These are phyloP conservation scores for Cyprinodon diabolis DNA, from an alignment of 2,797 vertebrate genomes.

Conservation along the genomic window DNA sequence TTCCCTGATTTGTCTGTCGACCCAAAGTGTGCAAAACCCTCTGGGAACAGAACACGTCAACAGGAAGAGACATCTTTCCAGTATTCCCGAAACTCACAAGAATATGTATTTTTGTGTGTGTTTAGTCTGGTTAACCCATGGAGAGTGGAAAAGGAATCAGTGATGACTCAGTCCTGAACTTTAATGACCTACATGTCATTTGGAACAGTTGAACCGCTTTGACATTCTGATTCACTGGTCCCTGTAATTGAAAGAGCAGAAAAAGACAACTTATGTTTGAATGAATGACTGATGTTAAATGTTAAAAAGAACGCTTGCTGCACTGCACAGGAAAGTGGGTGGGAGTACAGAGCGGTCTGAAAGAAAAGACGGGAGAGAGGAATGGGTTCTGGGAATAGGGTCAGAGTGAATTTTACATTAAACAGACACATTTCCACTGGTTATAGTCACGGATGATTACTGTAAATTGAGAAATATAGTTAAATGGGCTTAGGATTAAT, in stretches of 20 bases:
- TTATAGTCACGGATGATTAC: not conserved
- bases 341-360: not conserved
- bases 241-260: conserved; percentile 6
- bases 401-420: not conserved
- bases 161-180: conserved; percentile 48
- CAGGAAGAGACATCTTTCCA: conserved; percentile 49
- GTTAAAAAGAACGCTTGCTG: not conserved
- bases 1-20: not conserved
- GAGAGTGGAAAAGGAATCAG: conserved; percentile 32
- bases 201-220: conserved; percentile 28
- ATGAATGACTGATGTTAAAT: conserved; percentile 20
- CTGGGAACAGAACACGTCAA: conserved; percentile 21
- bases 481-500: not conserved
- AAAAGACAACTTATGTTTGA: not conserved
- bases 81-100: conserved; percentile 41
- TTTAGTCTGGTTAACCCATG: conserved; percentile 47
- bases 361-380: not conserved
- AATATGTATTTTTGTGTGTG: conserved; percentile 35
- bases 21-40: conserved; percentile 44
- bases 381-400: not conserved
- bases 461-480: not conserved
- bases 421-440: not conserved
- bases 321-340: not conserved
- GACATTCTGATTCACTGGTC: conserved; percentile 38
- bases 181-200: conserved; percentile 33